These are phyloP conservation scores for Caligus rogercresseyi DNA, from an alignment of 1,140 invertebrate genomes.

Conservation along the genomic window DNA sequence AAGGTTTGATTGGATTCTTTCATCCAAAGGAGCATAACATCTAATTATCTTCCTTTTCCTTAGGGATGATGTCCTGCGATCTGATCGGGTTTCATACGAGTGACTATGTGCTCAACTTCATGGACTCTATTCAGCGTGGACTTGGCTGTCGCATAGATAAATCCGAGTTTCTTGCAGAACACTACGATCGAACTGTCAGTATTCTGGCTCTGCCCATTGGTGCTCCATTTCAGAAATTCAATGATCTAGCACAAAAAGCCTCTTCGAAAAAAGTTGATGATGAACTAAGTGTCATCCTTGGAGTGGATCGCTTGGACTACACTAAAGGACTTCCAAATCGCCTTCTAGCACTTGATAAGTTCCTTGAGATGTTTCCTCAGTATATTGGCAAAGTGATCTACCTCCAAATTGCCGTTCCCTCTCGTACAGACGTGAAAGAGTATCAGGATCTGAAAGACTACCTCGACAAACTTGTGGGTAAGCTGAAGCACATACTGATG, in stretches of 20 bases:
- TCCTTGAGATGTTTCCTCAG: conserved; percentile 66
- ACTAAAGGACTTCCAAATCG: conserved; percentile 74
- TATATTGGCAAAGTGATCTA: conserved; percentile 53
- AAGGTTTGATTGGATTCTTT: conserved; percentile 40
- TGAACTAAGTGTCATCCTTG: conserved; percentile 59
- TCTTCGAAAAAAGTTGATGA: conserved; percentile 38
- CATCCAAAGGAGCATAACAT: background rate
- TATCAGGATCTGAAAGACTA: conserved; percentile 78
- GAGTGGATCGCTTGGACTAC: conserved; percentile 73
- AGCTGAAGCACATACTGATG: background rate
- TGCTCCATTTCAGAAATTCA: conserved; percentile 68
- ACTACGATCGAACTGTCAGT: conserved; percentile 61
- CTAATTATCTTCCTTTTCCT: background rate
- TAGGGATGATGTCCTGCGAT: conserved; percentile 46
- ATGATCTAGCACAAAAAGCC: conserved; percentile 54
- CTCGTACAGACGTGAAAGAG: conserved; percentile 69
- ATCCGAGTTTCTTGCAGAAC: conserved; percentile 65
- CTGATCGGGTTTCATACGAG: conserved; percentile 81
- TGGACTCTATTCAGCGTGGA: conserved; percentile 70
- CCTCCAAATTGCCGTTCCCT: conserved; percentile 55
- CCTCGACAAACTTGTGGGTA: conserved; percentile 62
- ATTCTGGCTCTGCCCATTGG: conserved; percentile 61
- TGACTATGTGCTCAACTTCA: conserved; percentile 76
- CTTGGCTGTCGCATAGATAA: conserved; percentile 69
- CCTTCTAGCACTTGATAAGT: conserved; percentile 58